Evolutionary conservation across 2,888 invertebrate genomes (phyloP).

Genomic region (Oasisia sp.): DNA sequence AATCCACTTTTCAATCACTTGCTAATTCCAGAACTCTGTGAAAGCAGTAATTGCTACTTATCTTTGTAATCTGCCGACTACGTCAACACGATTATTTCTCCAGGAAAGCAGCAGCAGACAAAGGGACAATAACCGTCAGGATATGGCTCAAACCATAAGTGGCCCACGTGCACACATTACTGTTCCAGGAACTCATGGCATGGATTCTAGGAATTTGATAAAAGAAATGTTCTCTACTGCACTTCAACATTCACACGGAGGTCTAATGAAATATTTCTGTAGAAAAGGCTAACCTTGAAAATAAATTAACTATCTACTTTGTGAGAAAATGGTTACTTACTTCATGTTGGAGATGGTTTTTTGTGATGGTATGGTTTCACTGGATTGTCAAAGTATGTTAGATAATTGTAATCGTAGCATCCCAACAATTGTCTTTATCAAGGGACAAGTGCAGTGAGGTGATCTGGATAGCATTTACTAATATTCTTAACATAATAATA

Average conservation of each 20-base stretch:
- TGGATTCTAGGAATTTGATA: background rate
- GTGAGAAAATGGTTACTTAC: background rate
- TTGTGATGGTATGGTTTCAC: background rate
- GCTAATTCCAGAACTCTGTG: background rate
- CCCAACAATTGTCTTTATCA: no score
- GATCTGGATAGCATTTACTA: no score
- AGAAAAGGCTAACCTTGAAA: background rate
- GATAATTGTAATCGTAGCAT: background rate
- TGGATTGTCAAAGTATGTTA: background rate
- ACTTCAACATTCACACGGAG: background rate
- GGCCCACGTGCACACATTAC: background rate
- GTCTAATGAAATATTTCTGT: background rate
- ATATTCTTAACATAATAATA: no score
- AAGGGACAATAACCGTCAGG: background rate
- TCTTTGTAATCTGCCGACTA: background rate
- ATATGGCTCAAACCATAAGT: background rate
- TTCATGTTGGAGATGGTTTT: background rate
- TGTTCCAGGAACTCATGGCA: background rate
- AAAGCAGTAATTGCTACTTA: conserved; percentile 13
- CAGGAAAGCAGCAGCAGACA: background rate
- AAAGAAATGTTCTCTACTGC: background rate
- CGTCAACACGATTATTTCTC: background rate
- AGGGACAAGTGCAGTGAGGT: no score
- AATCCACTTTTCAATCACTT: conserved; percentile 6
- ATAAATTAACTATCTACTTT: background rate